These are phyloP conservation scores for Formica selysi DNA, from an alignment of 1,140 invertebrate genomes.

Conservation along the genomic window DNA sequence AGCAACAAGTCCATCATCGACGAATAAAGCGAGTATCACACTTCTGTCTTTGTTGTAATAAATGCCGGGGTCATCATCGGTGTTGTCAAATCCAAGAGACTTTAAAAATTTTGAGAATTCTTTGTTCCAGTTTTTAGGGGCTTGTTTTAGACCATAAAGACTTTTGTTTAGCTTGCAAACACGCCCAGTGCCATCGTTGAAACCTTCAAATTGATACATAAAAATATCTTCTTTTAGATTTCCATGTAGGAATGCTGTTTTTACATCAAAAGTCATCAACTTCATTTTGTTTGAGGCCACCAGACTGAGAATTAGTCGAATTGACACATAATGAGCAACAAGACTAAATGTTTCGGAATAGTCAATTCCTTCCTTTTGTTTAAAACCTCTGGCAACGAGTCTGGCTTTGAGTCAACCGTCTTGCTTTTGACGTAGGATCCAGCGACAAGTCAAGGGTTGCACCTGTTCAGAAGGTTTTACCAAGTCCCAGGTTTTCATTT, in stretches of 20 bases:
- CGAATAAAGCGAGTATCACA: not conserved
- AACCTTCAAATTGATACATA: conserved; percentile 13
- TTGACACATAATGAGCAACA: not conserved
- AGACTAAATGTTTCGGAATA: not conserved
- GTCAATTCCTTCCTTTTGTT: not conserved
- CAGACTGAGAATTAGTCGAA: not conserved
- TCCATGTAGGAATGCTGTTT: conserved; percentile 9
- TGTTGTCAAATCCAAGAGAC: not conserved
- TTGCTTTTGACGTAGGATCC: not conserved
- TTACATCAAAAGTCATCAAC: conserved; percentile 9
- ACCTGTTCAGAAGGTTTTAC: not conserved
- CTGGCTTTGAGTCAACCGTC: not conserved
- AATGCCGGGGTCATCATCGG: not conserved
- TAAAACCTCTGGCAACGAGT: conserved; percentile 15
- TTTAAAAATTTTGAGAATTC: not conserved
- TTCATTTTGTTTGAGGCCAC: not conserved
- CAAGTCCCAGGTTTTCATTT: not conserved
- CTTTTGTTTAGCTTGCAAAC: conserved; percentile 46
- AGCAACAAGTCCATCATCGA: not conserved
- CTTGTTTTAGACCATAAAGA: conserved; percentile 45
- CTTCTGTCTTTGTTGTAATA: not conserved
- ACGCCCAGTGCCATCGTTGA: conserved; percentile 1
- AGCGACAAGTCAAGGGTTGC: not conserved
- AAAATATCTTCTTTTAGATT: not conserved
- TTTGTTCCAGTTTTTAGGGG: not conserved